Evolutionary conservation across 1,140 invertebrate genomes (phyloP).

Genomic region (Brachionus rubens): DNA sequence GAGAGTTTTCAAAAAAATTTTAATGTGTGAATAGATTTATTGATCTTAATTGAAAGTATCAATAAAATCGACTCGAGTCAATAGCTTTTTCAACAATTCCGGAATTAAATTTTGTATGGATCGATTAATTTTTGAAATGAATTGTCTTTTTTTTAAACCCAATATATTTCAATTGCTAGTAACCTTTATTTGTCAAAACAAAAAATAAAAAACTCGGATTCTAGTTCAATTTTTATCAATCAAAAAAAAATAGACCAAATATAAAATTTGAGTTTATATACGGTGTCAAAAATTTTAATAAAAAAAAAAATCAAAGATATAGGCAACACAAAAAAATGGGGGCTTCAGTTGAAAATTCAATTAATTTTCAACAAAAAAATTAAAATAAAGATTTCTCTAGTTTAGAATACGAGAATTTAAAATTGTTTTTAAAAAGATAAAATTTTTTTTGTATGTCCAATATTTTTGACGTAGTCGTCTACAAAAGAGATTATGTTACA

Average conservation of each 20-base stretch:
- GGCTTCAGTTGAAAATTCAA: background rate
- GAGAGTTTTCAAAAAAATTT: too few species aligned
- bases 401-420: conserved; percentile 27
- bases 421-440: conserved; percentile 6
- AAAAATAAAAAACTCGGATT: too few species aligned
- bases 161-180: too few species aligned
- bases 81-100: conserved; percentile 22
- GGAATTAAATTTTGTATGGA: background rate
- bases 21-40: conserved; percentile 30
- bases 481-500: conserved; percentile 37
- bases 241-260: too few species aligned
- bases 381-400: background rate
- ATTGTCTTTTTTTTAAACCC: too few species aligned
- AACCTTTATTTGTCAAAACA: too few species aligned
- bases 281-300: too few species aligned
- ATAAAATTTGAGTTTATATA: too few species aligned
- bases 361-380: background rate
- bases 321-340: too few species aligned
- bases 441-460: background rate
- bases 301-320: too few species aligned
- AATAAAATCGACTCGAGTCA: background rate
- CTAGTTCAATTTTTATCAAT: too few species aligned
- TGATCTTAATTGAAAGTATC: conserved; percentile 28
- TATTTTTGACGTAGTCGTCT: background rate
- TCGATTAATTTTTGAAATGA: too few species aligned